Evolutionary conservation across 2,797 vertebrate genomes (phyloP).

Genomic region (Tadarida brasiliensis): DNA sequence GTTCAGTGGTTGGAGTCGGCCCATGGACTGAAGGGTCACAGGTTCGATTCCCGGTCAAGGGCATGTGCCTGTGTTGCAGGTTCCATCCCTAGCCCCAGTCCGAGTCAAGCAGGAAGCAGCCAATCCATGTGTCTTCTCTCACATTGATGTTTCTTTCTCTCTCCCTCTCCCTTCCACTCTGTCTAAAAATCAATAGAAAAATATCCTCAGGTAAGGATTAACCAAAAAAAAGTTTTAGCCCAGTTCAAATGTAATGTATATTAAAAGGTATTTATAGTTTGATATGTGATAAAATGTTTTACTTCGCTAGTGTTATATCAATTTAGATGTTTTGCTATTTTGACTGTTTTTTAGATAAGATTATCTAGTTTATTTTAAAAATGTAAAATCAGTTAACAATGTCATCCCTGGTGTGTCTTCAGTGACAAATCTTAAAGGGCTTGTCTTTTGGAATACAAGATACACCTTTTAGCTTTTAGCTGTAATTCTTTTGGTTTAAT

Average conservation of each 20-base stretch:
- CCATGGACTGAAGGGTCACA: no score
- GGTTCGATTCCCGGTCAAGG: no score
- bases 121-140: no score
- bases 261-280: slow-evolving; percentile 49
- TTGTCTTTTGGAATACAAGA: not conserved
- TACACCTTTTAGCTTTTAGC: slow-evolving; percentile 2
- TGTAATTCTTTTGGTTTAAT: slow-evolving; percentile 8
- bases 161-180: no score
- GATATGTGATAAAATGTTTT: slow-evolving; percentile 26
- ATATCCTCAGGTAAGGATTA: no score
- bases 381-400: not conserved
- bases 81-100: no score
- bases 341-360: slow-evolving; percentile 25
- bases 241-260: not conserved
- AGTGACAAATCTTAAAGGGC: not conserved
- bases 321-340: slow-evolving; percentile 31
- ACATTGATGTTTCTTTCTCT: no score
- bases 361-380: slow-evolving; percentile 44
- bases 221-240: slow-evolving; percentile 12
- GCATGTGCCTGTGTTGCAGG: no score
- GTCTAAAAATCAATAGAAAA: no score
- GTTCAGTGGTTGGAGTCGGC: no score
- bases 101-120: no score
- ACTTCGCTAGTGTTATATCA: not conserved
- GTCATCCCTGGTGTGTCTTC: not conserved